phyloP scores from a whole-genome alignment of 2,888 invertebrate genomes.

The Rhingia campestris region DNA sequence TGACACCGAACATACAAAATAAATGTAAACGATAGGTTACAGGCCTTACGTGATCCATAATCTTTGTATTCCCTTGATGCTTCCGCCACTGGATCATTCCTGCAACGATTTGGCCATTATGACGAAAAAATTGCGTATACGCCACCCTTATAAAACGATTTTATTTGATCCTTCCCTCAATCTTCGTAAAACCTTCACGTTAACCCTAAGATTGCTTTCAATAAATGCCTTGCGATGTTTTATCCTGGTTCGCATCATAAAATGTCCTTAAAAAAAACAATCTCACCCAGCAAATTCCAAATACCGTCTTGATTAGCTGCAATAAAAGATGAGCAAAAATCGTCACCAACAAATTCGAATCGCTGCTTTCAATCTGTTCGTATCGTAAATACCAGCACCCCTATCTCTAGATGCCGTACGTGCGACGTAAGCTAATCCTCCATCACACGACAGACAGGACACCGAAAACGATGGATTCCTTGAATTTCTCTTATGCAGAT shows the following conservation, averaged over 20 bases:
- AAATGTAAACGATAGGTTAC: no score
- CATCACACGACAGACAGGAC: constrained; percentile 23
- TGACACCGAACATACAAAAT: no score
- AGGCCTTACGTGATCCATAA: no score
- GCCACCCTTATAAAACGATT: no score
- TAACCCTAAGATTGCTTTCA: background rate
- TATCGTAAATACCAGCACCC: constrained; percentile 3
- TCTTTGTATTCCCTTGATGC: no score
- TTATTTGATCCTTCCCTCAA: no score
- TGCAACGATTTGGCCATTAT: no score
- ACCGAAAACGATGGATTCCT: constrained; percentile 41
- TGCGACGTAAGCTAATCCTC: constrained; percentile 32
- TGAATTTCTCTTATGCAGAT: constrained; percentile 16
- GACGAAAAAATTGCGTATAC: no score
- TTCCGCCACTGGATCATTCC: no score
- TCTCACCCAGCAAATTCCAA: background rate
- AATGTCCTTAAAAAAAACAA: background rate
- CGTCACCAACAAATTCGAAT: constrained; percentile 54
- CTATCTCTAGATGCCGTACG: background rate
- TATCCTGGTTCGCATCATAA: background rate
- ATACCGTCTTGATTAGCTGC: constrained; percentile 31
- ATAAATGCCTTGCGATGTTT: background rate
- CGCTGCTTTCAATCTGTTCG: constrained; percentile 18
- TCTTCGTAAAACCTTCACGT: background rate
- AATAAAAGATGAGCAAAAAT: constrained; percentile 35